Percentiles rank a stretch among this genome's conserved stretches.
These are phyloP conservation scores for Notiomystis cincta DNA, from an alignment of 2,113 vertebrate genomes.

Conservation along the genomic window DNA sequence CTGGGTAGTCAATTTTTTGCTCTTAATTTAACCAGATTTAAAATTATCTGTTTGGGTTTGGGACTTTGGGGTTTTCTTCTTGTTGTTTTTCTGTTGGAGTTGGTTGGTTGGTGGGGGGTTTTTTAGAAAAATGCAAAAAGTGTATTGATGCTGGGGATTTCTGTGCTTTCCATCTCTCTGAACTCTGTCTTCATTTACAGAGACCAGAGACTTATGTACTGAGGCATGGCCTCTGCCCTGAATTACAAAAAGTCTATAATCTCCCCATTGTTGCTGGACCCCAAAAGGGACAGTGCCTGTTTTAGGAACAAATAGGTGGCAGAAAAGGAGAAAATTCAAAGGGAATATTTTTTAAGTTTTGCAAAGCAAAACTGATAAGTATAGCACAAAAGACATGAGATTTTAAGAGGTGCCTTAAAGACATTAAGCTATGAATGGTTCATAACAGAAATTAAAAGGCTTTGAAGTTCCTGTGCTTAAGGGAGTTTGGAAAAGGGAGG, in stretches of 20 bases:
- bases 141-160: background rate
- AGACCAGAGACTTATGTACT: background rate
- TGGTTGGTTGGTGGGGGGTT: background rate
- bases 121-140: background rate
- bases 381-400: background rate
- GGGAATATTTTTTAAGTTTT: background rate
- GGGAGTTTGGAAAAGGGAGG: background rate
- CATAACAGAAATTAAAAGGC: background rate
- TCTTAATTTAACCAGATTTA: background rate
- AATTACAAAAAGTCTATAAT: background rate
- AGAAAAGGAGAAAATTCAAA: background rate
- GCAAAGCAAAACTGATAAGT: background rate
- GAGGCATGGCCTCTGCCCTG: background rate
- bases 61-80: background rate
- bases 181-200: background rate
- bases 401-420: background rate
- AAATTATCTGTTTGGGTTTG: background rate
- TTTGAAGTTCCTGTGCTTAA: background rate
- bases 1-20: background rate
- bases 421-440: background rate
- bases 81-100: background rate
- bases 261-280: background rate
- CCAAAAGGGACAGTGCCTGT: background rate
- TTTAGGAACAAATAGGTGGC: background rate
- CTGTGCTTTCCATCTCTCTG: background rate